These are phyloP conservation scores for Macheiramphus alcinus DNA, from an alignment of 2,113 vertebrate genomes.

Conservation along the genomic window DNA sequence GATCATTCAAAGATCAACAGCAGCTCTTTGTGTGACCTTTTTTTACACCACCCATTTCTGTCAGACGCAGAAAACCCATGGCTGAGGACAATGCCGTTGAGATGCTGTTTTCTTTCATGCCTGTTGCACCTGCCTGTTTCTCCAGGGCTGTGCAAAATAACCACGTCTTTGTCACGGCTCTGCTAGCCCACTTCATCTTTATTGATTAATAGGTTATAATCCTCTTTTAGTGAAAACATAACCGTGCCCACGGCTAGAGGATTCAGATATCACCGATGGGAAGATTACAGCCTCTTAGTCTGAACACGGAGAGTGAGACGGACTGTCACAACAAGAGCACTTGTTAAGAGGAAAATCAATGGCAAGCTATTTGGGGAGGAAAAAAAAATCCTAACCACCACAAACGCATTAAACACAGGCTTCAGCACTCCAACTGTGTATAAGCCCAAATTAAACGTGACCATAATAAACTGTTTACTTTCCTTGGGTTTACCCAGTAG, in stretches of 20 bases:
- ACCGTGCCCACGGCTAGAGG: not conserved
- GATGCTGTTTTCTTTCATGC: not conserved
- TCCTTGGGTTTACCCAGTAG: constrained; percentile 9
- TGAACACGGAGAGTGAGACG: not conserved
- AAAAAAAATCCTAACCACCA: not conserved
- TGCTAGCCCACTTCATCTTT: constrained; percentile 12
- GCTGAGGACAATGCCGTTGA: not conserved
- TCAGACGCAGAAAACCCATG: not conserved
- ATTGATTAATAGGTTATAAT: constrained; percentile 48
- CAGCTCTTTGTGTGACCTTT: not conserved
- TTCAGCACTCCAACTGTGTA: not conserved
- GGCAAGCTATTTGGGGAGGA: not conserved
- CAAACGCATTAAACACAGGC: constrained; percentile 41
- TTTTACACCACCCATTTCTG: not conserved
- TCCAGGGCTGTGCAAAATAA: not conserved
- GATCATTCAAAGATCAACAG: not conserved
- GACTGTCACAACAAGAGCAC: not conserved
- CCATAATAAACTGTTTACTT: constrained; percentile 59
- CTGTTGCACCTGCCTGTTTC: not conserved
- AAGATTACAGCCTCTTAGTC: constrained; percentile 6
- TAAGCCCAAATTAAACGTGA: constrained; percentile 24
- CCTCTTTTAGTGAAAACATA: constrained; percentile 36
- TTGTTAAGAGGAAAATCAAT: constrained; percentile 50
- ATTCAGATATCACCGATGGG: not conserved
- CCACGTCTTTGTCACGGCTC: not conserved